Evolutionary conservation across 1,140 invertebrate species (phyloP).

Genomic region (Ceratina australensis): DNA sequence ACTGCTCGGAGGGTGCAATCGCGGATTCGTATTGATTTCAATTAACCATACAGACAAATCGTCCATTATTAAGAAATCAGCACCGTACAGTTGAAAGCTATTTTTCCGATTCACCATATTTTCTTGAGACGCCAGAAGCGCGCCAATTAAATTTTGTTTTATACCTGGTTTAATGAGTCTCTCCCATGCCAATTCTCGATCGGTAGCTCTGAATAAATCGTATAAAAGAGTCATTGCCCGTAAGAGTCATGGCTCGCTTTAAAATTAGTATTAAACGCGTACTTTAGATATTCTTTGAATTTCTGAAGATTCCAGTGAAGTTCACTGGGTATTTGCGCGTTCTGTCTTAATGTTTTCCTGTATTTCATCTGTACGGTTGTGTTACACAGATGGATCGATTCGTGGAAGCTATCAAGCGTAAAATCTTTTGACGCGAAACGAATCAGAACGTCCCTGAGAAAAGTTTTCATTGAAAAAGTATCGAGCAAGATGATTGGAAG

Average conservation of each 20-base stretch:
- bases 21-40: constrained; percentile 95
- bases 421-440: constrained; percentile 96
- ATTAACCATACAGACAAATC: constrained; percentile 94
- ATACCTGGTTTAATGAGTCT: constrained; percentile 93
- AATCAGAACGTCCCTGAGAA: constrained; percentile 89
- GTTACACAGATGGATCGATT: constrained; percentile 96
- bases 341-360: constrained; percentile 87
- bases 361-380: constrained; percentile 96
- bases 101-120: constrained; percentile 89
- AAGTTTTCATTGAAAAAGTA: neutral
- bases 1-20: constrained; percentile 88
- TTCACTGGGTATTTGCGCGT: constrained; percentile 84
- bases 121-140: constrained; percentile 92
- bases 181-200: constrained; percentile 83
- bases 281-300: constrained; percentile 76
- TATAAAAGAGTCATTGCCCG: constrained; percentile 79
- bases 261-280: constrained; percentile 65
- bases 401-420: constrained; percentile 91
- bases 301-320: constrained; percentile 81
- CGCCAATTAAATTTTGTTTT: constrained; percentile 91
- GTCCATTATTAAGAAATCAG: constrained; percentile 94
- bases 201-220: constrained; percentile 85
- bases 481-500: neutral
- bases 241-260: too few relatives aligned
- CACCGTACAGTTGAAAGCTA: constrained; percentile 94